A percentile compares a stretch with the other conserved stretches of the same genome.
These are phyloP conservation scores for Drosophila anomalata DNA, from an alignment of 2,888 invertebrate species.

Conservation along the genomic window DNA sequence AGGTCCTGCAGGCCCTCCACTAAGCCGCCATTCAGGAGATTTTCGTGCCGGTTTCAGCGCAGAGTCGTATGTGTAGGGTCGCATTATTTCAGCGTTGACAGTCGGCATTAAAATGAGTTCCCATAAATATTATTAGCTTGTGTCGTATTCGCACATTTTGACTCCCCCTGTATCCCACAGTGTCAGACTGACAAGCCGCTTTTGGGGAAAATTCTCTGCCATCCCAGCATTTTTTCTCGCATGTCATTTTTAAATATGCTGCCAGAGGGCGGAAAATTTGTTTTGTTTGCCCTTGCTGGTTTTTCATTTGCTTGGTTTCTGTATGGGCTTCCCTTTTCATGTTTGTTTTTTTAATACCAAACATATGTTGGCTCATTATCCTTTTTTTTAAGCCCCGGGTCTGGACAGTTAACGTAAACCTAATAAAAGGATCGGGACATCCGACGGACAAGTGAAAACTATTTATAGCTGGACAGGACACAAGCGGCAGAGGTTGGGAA, in stretches of 20 bases:
- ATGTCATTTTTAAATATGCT: slow-evolving; percentile 55
- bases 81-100: slow-evolving; percentile 66
- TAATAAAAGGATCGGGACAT: slow-evolving; percentile 2
- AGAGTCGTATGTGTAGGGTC: slow-evolving; percentile 46
- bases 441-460: slow-evolving; percentile 16
- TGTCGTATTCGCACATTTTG: slow-evolving; percentile 18
- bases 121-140: slow-evolving; percentile 75
- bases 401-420: slow-evolving; percentile 10
- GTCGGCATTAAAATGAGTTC: slow-evolving; percentile 71
- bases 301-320: slow-evolving; percentile 17
- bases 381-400: slow-evolving; percentile 39
- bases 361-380: slow-evolving; percentile 58
- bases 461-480: slow-evolving; percentile 29
- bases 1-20: neutral
- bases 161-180: neutral
- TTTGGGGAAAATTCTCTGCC: slow-evolving; percentile 29
- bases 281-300: slow-evolving; percentile 31
- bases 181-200: slow-evolving; percentile 55
- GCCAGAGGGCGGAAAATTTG: slow-evolving; percentile 47
- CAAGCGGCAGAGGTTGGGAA: slow-evolving; percentile 18
- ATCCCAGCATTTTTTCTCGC: slow-evolving; percentile 15
- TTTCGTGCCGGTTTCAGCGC: neutral
- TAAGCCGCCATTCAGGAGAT: slow-evolving; percentile 57
- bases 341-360: slow-evolving; percentile 15
- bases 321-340: slow-evolving; percentile 17